Evolutionary conservation across 37 sponge, comb jelly and placozoan genomes (phyloP), one percentile per base, ranked within the genome.

Genomic region (Diacarnus erythraeanus): DNA sequence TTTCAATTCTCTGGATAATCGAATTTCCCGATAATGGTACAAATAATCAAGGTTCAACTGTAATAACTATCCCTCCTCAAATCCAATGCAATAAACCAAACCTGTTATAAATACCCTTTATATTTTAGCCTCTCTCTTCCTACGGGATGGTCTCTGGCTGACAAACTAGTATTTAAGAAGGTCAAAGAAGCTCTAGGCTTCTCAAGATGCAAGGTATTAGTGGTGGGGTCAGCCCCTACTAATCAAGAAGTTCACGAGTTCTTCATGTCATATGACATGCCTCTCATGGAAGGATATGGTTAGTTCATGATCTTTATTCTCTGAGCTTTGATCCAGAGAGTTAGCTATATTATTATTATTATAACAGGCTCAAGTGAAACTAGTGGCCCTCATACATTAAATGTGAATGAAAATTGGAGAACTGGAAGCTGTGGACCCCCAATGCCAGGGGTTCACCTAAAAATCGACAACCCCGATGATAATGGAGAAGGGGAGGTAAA

Each of bases 401-500:
- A 80, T 71, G 39, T 81, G 35, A 42, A 40, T n/a, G 56, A 42
- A 42, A 33, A 71, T 23, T 95, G 94, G 94, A 87, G 73, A n/a
- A 39, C 70, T 42, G 95, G 89, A 15, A 90, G 85, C 74, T 76
- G 73, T 76, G 95, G 95, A 1, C 85, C 79, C 3, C 51, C 59
- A 0, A 51, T 88, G 73, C 61, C 41, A n/a, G 94, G 94, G 10
- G 81, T 82, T 8, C 81, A 88, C 42, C 44, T 80, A 30, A 90
- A 80, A 77, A 90, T 96, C 39, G 73, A 84, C 68, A 61, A 87
- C 6, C 94, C 91, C 18, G 88, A 96, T 71, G 89, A 82, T 54
- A 39, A 85, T 68, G 97, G 94, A 17, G 89, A 90, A n/a, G 97
- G 97, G 68, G 97, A 96, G 88, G 96, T 95, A 29, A n/a, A 20